Evolutionary conservation across 2,888 invertebrate species (phyloP).

Genomic region (Amphiduros pacificus): DNA sequence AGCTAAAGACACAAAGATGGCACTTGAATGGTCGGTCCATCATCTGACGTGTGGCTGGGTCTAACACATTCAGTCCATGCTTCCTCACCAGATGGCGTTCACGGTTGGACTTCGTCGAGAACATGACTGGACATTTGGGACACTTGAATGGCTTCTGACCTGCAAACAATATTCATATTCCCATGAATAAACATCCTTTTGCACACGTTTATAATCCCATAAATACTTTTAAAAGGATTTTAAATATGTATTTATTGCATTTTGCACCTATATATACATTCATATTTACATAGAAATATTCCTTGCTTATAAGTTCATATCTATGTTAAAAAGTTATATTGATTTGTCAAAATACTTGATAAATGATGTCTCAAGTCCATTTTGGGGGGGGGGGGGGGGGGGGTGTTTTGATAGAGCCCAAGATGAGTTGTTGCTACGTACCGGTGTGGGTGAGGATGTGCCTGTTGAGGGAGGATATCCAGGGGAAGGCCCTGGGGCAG

Average conservation of each 20-base stretch:
- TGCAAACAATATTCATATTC: conserved; percentile 30
- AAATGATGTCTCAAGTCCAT: no score
- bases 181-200: no score
- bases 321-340: no score
- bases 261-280: no score
- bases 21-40: conserved; percentile 74
- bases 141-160: conserved; percentile 93
- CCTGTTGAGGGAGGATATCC: conserved; percentile 92
- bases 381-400: no score
- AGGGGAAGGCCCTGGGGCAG: conserved; percentile 91
- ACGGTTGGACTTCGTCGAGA: conserved; percentile 96
- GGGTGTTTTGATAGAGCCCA: no score
- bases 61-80: conserved; percentile 60
- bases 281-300: no score
- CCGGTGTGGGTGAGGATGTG: conserved; percentile 93
- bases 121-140: conserved; percentile 86
- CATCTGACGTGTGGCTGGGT: conserved; percentile 66
- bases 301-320: no score
- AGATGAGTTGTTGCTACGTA: no score
- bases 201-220: no score
- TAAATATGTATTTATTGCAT: no score
- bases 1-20: conserved; percentile 87
- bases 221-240: no score
- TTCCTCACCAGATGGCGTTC: conserved; percentile 80
- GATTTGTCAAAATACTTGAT: background rate